phyloP scores from a whole-genome alignment of 2,797 vertebrate species.

The Agapornis canus region DNA sequence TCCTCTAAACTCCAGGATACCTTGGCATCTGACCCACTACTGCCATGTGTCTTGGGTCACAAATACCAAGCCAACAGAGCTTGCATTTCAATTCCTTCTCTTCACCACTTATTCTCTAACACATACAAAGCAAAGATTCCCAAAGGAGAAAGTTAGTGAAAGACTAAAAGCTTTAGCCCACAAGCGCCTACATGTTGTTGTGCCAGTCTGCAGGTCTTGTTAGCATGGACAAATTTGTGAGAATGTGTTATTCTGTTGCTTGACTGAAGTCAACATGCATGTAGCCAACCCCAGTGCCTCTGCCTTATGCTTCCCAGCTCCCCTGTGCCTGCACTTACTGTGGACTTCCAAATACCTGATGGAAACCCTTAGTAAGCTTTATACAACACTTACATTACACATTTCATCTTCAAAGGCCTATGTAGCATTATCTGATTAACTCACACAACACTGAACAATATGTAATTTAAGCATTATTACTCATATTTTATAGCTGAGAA shows the following conservation, averaged over 20 bases:
- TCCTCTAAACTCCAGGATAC: neutral
- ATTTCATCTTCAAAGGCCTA: conserved; percentile 24
- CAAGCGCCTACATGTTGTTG: neutral
- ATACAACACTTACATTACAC: neutral
- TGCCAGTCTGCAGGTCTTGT: neutral
- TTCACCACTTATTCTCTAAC: neutral
- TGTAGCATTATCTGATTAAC: conserved; percentile 28
- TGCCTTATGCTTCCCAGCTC: neutral
- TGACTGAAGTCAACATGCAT: neutral
- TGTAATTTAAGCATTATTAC: conserved; percentile 54
- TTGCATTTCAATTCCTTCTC: rapidly evolving
- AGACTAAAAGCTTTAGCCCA: neutral
- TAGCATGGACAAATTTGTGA: neutral
- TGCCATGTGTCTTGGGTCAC: neutral
- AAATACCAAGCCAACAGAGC: neutral
- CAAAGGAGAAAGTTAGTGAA: neutral
- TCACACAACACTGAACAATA: neutral
- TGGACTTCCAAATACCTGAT: neutral
- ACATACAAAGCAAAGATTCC: neutral
- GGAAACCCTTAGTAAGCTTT: neutral
- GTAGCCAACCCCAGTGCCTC: neutral
- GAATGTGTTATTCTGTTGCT: neutral
- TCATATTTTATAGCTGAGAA: conserved; percentile 32
- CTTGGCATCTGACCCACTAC: neutral
- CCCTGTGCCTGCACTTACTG: neutral